A percentile compares a stretch with the other conserved stretches of the same genome.
phyloP scores from a whole-genome alignment of 2,888 invertebrate species.

The Adelphocoris suturalis region DNA sequence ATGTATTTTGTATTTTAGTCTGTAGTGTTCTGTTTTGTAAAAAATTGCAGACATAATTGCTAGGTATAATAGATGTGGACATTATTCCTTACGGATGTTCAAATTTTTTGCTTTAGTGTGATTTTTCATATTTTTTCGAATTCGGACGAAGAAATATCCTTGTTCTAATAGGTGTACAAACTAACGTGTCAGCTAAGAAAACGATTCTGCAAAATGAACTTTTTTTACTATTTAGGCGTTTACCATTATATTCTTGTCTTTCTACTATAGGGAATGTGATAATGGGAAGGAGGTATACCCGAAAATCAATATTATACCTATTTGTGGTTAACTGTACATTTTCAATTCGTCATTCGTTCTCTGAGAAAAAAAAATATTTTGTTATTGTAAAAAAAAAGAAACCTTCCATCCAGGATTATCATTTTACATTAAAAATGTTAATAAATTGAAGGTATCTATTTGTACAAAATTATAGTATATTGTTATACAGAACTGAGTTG shows the following conservation, averaged over 20 bases:
- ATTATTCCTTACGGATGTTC: conserved; percentile 13
- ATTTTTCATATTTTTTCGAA: conserved; percentile 24
- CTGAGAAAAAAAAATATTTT: conserved; percentile 37
- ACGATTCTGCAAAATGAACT: neutral
- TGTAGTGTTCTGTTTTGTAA: conserved; percentile 42
- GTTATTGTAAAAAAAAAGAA: conserved; percentile 33
- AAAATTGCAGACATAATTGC: neutral
- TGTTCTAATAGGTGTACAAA: neutral
- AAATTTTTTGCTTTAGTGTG: conserved; percentile 24
- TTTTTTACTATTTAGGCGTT: conserved; percentile 14
- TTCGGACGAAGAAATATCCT: neutral
- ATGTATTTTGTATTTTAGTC: conserved; percentile 60
- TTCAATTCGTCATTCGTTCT: conserved; percentile 14
- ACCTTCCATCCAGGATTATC: conserved; percentile 55
- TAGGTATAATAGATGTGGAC: conserved; percentile 11
- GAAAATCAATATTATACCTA: conserved; percentile 21
- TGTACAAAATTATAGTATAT: conserved; percentile 63
- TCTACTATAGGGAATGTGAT: conserved; percentile 44
- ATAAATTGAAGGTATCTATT: conserved; percentile 60
- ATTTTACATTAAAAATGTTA: conserved; percentile 46
- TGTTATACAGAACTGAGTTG: conserved; percentile 41
- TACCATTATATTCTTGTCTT: conserved; percentile 41
- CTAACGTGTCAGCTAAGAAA: conserved; percentile 13
- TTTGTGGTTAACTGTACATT: neutral
- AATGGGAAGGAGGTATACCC: conserved; percentile 15